Evolutionary conservation across 2,113 vertebrate species (phyloP), one percentile per base, ranked within the genome.

Genomic region (Brachyhypopomus gauderio): DNA sequence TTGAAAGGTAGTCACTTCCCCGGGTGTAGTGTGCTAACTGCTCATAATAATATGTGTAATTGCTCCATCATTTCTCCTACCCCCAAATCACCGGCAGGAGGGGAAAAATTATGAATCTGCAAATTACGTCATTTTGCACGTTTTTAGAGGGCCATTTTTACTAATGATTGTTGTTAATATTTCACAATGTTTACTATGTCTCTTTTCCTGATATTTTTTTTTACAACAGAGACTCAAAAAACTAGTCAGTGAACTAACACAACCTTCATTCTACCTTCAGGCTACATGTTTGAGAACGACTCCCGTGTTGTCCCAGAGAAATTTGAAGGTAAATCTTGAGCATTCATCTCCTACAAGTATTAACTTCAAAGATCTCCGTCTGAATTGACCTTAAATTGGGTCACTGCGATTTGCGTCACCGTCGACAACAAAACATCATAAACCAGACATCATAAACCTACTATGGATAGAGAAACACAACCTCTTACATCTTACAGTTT

Each of bases 221-320:
- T 59, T 66, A 48, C 34, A 48, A 45, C 56, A 58, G 19, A 16
- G 34, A 66, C 59, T 58, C 45, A 52, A 11, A 52, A 11, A 14
- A 25, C 36, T 25, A 77, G 23, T 8, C 41, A 22, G 27, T 52
- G 25, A 56, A 41, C 59, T 73, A 60, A 67, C 30, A 41, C 6
- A 59, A 38, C 52, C 4, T 27, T 77, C 71, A 19, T 84, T 56
- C 79, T 80, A 2, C 91, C 87, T 78, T 0, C 90, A 99, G 98
- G 96, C 66, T 98, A 95, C 87, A 88, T 93, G 87, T 97, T 96
- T 74, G 95, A 97, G 89, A 98, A 97, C 6, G 98, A 99, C 80
- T 95, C 95, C 88, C 97, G 96, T 0, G 94, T 99, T 48, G 97
- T 99, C 86, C 97, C 98, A 64, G 97, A 99, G 89, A 98, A 95